A percentile compares a stretch with the other conserved stretches of the same genome.
Conservation (phyloP, 1,140 invertebrate genomes). For the Gryllus bimaculatus region DNA sequence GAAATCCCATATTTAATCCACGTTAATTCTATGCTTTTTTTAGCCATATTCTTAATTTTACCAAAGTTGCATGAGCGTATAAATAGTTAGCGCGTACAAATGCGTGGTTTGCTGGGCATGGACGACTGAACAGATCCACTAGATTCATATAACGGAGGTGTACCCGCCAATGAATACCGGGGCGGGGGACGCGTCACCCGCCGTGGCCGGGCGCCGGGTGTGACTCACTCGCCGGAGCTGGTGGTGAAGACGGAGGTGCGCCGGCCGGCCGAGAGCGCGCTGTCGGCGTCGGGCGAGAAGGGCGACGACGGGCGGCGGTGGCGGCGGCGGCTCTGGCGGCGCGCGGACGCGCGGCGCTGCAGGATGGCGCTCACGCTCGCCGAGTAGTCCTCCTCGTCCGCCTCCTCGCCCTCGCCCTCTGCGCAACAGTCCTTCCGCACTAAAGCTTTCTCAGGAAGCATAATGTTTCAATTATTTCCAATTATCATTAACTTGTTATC, state of each 20-base stretch:
- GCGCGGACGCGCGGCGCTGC: conserved; percentile 58
- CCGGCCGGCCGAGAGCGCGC: conserved; percentile 32
- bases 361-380: conserved; percentile 71
- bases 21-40: too few relatives aligned
- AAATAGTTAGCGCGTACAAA: too few relatives aligned
- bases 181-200: too few relatives aligned
- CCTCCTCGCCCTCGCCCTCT: conserved; percentile 42
- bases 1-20: too few relatives aligned
- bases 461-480: neutral
- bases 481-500: neutral
- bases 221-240: conserved; percentile 71
- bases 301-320: conserved; percentile 58
- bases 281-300: conserved; percentile 44
- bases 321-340: conserved; percentile 44
- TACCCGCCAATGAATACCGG: too few relatives aligned
- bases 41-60: too few relatives aligned
- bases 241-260: conserved; percentile 71
- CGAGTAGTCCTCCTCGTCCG: conserved; percentile 71
- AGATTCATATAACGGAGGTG: too few relatives aligned
- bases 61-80: too few relatives aligned
- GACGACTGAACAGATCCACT: too few relatives aligned
- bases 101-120: too few relatives aligned
- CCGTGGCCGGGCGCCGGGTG: too few relatives aligned
- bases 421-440: conserved; percentile 11
- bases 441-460: neutral